Base-by-base conservation (phyloP, 2,888 invertebrate species). In the Branchipolynoe longqiensis region DNA sequence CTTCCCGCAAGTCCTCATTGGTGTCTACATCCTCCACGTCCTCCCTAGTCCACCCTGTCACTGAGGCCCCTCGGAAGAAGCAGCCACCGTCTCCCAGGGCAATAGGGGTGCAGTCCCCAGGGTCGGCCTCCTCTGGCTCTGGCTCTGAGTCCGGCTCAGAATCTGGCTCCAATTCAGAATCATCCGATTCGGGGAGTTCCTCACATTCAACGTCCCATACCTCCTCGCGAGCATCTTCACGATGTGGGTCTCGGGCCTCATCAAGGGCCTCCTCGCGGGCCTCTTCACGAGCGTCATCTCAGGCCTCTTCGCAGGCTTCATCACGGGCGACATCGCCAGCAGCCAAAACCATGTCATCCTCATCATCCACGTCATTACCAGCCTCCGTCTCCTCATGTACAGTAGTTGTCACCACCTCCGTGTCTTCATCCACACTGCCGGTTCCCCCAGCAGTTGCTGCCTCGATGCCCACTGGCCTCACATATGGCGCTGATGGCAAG, bases 341-440 rank as follows among this genome's bases (percentile, higher is more conserved):
- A 41, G 78, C 31, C 31, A 41, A 28, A 41, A 28, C 78, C 38
- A 40, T 41, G 25, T 12, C 69, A 6, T 31, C 25, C 6, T n/a
- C 58, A 58, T 58, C 58, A 4, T 58, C 58, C 12, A n/a, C 58
- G 14, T 58, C 58, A 58, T 58, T 58, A n/a, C n/a, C 12, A n/a
- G 36, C 69, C 1, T 69, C 69, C 1, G 69, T 69, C 69, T 36
- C 69, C 12, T 69, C 69, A 1, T 69, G 69, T 69, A 69, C 69
- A 36, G 69, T 69, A 12, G 38, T 38, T 1, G 38, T 38, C n/a
- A 69, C 69, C 69, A 69, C 69, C 69, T 69, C 69, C 38, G 69
- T 69, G 69, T 69, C 69, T 69, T 69, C 69, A 69, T 69, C 69
- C 69, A 33, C 69, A 1, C n/a, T 28, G 62, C 62, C 28, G 31